Base-by-base conservation (phyloP, 2,888 invertebrate genomes). In the Cantharis flavilabris region DNA sequence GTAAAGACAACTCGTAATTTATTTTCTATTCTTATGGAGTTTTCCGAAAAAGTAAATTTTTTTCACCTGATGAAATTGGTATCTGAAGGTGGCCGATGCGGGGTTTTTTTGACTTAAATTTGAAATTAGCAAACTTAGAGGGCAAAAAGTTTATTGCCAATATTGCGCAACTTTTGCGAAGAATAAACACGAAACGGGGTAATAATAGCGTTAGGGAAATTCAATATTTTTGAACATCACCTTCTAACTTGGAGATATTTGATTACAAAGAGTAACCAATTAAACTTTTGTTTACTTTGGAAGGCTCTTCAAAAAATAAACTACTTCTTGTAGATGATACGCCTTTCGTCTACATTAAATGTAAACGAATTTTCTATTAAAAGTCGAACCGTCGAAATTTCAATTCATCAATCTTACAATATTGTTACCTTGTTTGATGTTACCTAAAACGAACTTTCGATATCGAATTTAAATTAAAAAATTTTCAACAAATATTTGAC, bases 231-330 rank as follows among this genome's bases (percentile, higher is more conserved):
- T 49, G 49, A 49, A 49, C 49, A 49, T 49, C 49, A 49, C 49
- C 49, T 49, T 49, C 49, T 49, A 49, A 49, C 49, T 49, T 49
- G 49, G n/a, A 67, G 73, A 78, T 75, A 75, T 78, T 78, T 75
- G 75, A 78, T 78, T 78, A 78, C 77, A 73, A 65, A 70, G 65
- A 70, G 77, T 70, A 77, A 77, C 72, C 77, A 78, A 78, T 78
- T 78, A 78, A 74, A 75, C 72, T 75, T 75, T 69, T 78, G 75
- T 78, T 78, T 75, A 78, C 78, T 75, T 78, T 75, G 65, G 75
- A 67, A 73, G 72, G 63, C 72, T 67, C 71, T 72, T 75, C 73
- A 77, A 77, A 77, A 77, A 78, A 75, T 73, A 72, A 75, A 74
- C 77, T 77, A 71, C 72, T 30, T 62, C 67, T 70, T 72, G 64